Evolutionary conservation across 2,888 invertebrate genomes (phyloP), one percentile per base, ranked within the genome.

Genomic region (Agonum fuliginosum): DNA sequence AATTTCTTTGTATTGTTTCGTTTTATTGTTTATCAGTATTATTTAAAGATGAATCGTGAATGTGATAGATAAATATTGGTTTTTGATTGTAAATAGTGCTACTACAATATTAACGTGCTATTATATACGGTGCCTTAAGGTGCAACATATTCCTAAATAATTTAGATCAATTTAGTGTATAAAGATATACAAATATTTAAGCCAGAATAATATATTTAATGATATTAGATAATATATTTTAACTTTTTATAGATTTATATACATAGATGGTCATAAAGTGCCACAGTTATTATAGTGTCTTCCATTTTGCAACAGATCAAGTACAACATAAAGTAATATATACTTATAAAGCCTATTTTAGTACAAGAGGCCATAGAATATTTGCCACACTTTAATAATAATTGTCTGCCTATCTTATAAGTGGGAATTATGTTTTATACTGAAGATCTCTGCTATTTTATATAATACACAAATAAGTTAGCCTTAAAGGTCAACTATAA

Each of bases 21-120:
- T 67, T 43, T 37, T 46, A 27, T 71, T 51, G 1, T 71, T 71
- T 71, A 51, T 71, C 71, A 71, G 71, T 71, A 71, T 71, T 71
- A 71, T 71, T 37, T 65, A 30, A 71, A 51, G 71, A 51, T 71
- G 71, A 71, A 71, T 27, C 12, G 48, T 24, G 51, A 71, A 48
- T 71, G 71, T 71, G 71, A 71, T 71, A 71, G 71, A 30, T 69
- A 30, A 58, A 34, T 65, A 67, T 67, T 67, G 67, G 67, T 67
- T 67, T 67, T 37, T 41, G 37, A 41, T 41, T 43, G 14, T 43
- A n/a, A 37, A 12, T 46, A 12, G 6, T 46, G 14, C 5, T 43
- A 14, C 14, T 43, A 43, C 14, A 43, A 43, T 43, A 43, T n/a
- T 2, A 8, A 54, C 8, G 20, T 54, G 22, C 20, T 54, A 54